phyloP scores from a whole-genome alignment of 1,140 invertebrate species.

The Heliothis virescens region DNA sequence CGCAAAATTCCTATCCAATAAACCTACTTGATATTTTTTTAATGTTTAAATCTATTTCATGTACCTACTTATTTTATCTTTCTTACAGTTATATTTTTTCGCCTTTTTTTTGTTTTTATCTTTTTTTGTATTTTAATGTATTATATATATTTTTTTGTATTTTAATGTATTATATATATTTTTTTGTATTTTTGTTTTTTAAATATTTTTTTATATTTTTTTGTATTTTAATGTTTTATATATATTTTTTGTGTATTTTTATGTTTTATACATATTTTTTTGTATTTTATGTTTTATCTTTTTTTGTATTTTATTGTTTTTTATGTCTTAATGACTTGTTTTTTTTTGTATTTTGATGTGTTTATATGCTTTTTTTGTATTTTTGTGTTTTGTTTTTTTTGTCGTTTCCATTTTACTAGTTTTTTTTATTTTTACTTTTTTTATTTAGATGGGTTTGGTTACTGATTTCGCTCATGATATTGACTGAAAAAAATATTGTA shows the following conservation, averaged over 20 bases:
- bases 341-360: too few species aligned
- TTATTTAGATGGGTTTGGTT: too few species aligned
- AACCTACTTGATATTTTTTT: background rate
- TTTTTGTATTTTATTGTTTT: too few species aligned
- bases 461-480: too few species aligned
- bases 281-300: too few species aligned
- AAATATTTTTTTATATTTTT: background rate
- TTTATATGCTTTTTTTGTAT: too few species aligned
- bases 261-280: too few species aligned
- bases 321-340: too few species aligned
- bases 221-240: background rate
- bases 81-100: background rate
- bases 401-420: too few species aligned
- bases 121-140: background rate
- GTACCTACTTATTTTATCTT: background rate
- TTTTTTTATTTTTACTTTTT: too few species aligned
- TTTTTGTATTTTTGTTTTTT: background rate
- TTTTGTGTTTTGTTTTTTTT: too few species aligned
- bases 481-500: too few species aligned
- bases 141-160: background rate
- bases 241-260: background rate
- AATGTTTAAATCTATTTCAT: background rate
- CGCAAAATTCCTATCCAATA: background rate
- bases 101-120: background rate
- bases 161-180: background rate